Conservation (phyloP, 2,888 invertebrate species). For the Amiota mariae region DNA sequence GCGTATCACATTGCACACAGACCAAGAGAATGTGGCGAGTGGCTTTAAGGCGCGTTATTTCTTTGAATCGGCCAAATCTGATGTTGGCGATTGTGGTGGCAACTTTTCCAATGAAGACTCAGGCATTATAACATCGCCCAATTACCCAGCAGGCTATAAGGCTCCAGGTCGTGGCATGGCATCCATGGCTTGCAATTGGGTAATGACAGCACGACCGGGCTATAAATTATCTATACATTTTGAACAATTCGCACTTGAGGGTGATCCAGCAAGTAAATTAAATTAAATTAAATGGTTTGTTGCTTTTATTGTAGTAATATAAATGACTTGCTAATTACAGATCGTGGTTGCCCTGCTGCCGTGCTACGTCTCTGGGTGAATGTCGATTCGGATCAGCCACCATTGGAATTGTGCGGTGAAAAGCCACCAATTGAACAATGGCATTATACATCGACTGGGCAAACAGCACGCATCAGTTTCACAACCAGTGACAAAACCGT, state of each 20-base stretch:
- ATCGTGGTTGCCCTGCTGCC: constrained; percentile 92
- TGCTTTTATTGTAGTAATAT: neutral
- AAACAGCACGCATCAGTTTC: constrained; percentile 92
- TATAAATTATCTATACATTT: constrained; percentile 93
- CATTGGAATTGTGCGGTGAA: constrained; percentile 92
- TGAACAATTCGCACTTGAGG: constrained; percentile 93
- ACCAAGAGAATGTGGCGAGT: constrained; percentile 89
- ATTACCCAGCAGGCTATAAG: constrained; percentile 92
- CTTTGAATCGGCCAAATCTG: constrained; percentile 90
- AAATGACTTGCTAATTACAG: constrained; percentile 74
- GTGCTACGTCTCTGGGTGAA: constrained; percentile 90
- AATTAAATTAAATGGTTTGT: neutral
- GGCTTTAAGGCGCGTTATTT: constrained; percentile 97
- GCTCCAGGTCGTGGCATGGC: constrained; percentile 85
- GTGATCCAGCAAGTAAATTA: constrained; percentile 85
- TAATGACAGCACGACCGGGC: constrained; percentile 88
- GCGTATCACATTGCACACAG: constrained; percentile 90
- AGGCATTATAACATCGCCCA: constrained; percentile 90
- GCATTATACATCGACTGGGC: constrained; percentile 89
- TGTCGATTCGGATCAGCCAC: constrained; percentile 82
- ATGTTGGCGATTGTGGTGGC: constrained; percentile 94
- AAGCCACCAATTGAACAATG: constrained; percentile 83
- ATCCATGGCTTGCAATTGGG: constrained; percentile 97
- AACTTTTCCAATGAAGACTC: constrained; percentile 89
- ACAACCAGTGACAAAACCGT: constrained; percentile 95